phyloP scores from a whole-genome alignment of 1,140 invertebrate genomes.

The Ceratina calcarata region DNA sequence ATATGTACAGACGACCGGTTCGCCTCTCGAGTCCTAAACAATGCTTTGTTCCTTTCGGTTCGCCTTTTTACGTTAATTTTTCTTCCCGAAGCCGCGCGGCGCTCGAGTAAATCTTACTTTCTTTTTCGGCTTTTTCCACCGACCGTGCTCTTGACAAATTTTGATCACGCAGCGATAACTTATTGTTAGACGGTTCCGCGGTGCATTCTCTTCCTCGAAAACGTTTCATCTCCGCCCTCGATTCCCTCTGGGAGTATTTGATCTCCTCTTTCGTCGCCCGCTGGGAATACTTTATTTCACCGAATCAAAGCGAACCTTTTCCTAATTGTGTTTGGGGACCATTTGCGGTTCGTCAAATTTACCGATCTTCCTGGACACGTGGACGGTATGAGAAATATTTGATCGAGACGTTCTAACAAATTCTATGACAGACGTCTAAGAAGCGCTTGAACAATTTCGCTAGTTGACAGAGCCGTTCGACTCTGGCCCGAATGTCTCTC shows the following conservation, averaged over 20 bases:
- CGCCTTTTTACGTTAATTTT: conserved; percentile 4
- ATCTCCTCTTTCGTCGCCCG: background rate
- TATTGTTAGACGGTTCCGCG: no score
- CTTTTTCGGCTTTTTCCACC: background rate
- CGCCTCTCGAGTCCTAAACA: conserved; percentile 8
- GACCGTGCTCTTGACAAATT: background rate
- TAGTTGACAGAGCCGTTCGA: conserved; percentile 15
- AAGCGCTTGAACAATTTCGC: background rate
- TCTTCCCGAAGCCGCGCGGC: background rate
- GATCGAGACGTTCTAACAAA: no score
- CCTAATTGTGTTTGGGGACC: no score
- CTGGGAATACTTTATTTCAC: background rate
- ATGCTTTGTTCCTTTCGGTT: background rate
- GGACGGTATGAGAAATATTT: no score
- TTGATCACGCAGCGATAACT: background rate
- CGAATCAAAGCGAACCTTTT: no score
- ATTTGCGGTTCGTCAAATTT: no score
- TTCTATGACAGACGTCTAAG: no score
- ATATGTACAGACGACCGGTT: conserved; percentile 12
- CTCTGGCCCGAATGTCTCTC: background rate
- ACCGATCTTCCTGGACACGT: no score
- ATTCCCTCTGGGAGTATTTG: background rate
- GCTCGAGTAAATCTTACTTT: background rate
- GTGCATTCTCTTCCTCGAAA: no score
- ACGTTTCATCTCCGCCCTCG: background rate